A percentile compares a stretch with the other conserved stretches of the same genome.
phyloP scores from a whole-genome alignment of 1,140 invertebrate genomes.

The Drosophila truncata region DNA sequence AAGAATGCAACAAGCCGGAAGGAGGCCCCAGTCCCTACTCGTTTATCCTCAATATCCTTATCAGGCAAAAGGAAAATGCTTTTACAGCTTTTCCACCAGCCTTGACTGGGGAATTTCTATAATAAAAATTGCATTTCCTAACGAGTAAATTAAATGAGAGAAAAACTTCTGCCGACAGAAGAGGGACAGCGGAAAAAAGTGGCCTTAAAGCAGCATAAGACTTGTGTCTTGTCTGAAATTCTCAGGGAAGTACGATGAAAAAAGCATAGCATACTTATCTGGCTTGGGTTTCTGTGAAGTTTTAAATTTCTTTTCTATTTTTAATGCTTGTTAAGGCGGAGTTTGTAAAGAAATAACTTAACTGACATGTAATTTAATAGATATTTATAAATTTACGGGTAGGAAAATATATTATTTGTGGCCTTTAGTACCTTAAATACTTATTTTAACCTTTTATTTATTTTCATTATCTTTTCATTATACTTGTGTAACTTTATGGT shows the following conservation, averaged over 20 bases:
- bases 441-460: no score
- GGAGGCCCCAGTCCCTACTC: neutral
- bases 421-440: neutral
- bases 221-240: neutral
- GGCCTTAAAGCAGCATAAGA: constrained; percentile 37
- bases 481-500: no score
- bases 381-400: no score
- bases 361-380: no score
- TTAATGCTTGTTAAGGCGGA: neutral
- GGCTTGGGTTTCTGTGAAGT: neutral
- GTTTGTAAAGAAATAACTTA: neutral
- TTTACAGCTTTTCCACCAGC: constrained; percentile 8
- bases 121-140: constrained; percentile 71
- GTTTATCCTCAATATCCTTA: neutral
- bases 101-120: constrained; percentile 43
- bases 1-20: constrained; percentile 17
- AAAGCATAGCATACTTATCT: neutral
- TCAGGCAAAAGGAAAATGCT: constrained; percentile 26
- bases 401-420: neutral
- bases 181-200: constrained; percentile 40
- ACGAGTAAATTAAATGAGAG: constrained; percentile 69
- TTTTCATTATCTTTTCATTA: no score
- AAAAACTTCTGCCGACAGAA: constrained; percentile 13
- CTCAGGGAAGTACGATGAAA: no score
- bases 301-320: neutral